Base-by-base conservation (phyloP, 1,140 invertebrate genomes). In the Magallana ariakensis region DNA sequence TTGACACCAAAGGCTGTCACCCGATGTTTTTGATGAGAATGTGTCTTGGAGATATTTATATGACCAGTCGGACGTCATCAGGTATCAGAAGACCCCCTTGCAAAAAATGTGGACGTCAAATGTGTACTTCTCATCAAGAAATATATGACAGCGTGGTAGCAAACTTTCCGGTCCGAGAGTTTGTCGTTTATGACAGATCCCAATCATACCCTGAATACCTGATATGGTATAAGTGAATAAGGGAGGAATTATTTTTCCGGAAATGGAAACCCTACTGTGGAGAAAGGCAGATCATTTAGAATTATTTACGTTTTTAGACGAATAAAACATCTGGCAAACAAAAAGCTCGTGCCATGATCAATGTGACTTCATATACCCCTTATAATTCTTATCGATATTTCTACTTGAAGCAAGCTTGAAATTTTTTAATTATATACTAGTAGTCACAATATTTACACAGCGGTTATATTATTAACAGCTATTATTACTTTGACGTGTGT, bases 11-110 rank as follows among this genome's bases (percentile, higher is more conserved):
- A 13, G 66, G 66, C 22, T 33, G 66, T 33, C 80, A 26, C 19
- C 80, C 80, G 53, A 88, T 88, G 87, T 88, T 88, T 46, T 54
- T 88, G 3, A 56, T 88, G 57, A 88, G 87, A 66, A 84, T 88
- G 58, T 85, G 84, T 55, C 80, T 88, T 4, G 87, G 87, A 15
- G 84, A 85, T 83, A 85, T 88, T 19, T 83, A 83, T 62, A 83
- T 83, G 10, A 83, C 84, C 33, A 83, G 66, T 2, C 5, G 15
- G 0, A n/a, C 46, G 10, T 13, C 66, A 10, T 8, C 66, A 7
- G 9, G 10, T 5, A 85, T 55, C 26, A 75, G 13, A 16, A 75
- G 87, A 2, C 87, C 87, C 0, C 87, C 87, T 19, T 88, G 87
- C 15, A 88, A 58, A 58, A 33, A n/a, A 56, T 88, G 87, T 16